phyloP scores from a whole-genome alignment of 2,113 vertebrate species.

The Phalacrocorax carbo region DNA sequence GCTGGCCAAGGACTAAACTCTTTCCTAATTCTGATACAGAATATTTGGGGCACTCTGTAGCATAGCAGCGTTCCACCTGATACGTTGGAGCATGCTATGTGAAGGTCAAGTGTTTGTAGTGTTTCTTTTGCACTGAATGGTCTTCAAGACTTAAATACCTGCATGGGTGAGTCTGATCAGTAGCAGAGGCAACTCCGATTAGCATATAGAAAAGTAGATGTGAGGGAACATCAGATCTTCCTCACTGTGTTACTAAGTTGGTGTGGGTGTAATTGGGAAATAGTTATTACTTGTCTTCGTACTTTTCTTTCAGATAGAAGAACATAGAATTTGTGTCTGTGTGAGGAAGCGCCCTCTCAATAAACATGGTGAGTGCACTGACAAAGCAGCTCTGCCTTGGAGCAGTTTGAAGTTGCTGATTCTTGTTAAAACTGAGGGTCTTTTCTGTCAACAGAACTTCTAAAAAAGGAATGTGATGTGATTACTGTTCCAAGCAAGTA shows the following conservation, averaged over 20 bases:
- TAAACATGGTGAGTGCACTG: constrained; percentile 80
- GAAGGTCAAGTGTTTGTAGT: neutral
- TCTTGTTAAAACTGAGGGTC: neutral
- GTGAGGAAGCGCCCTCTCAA: constrained; percentile 95
- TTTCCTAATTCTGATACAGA: neutral
- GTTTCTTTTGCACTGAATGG: neutral
- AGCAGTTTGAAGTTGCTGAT: neutral
- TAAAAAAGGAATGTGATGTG: constrained; percentile 92
- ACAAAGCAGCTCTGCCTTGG: neutral
- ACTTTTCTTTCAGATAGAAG: constrained; percentile 77
- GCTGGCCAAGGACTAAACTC: neutral
- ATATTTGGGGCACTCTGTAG: neutral
- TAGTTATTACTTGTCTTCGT: neutral
- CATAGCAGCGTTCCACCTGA: neutral
- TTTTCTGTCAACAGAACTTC: constrained; percentile 77
- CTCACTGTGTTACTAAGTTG: neutral
- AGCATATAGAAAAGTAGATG: neutral
- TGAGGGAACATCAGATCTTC: fast-evolving
- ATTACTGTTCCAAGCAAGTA: constrained; percentile 89
- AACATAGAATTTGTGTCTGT: constrained; percentile 91
- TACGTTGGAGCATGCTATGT: neutral
- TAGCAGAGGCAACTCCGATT: neutral
- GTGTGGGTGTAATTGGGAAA: neutral
- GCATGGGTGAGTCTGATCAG: neutral
- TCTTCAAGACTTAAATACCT: neutral